Conservation (phyloP, 2,888 invertebrate genomes). For the Octodonta nipae region DNA sequence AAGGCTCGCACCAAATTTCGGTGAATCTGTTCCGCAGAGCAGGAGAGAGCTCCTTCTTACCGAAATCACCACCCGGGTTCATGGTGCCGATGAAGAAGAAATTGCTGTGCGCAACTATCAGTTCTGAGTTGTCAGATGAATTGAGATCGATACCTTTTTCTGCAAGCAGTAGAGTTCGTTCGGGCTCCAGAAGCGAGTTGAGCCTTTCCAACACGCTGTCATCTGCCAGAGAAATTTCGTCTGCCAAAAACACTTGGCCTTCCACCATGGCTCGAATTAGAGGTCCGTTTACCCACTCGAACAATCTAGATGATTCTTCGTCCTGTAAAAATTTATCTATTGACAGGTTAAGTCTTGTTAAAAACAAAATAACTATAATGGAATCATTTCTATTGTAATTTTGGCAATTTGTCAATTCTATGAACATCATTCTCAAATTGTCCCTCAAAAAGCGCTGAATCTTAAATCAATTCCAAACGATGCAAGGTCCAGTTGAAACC, state of each 20-base stretch:
- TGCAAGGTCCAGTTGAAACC: no score
- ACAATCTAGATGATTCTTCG: slow-evolving; percentile 44
- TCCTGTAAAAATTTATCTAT: slow-evolving; percentile 15
- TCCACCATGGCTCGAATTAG: slow-evolving; percentile 78
- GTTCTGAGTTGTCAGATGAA: slow-evolving; percentile 38
- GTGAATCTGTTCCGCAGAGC: slow-evolving; percentile 94
- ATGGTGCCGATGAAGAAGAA: slow-evolving; percentile 95
- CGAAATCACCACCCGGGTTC: slow-evolving; percentile 99
- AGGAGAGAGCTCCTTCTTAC: slow-evolving; percentile 96
- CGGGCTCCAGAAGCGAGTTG: slow-evolving; percentile 90
- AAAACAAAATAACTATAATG: no score
- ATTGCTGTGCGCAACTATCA: slow-evolving; percentile 51
- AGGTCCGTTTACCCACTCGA: slow-evolving; percentile 97
- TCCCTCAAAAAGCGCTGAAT: no score
- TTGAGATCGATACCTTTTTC: slow-evolving; percentile 67
- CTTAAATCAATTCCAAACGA: no score
- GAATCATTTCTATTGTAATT: neutral
- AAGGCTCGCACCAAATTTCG: slow-evolving; percentile 92
- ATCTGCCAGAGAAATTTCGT: slow-evolving; percentile 97
- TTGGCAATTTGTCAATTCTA: no score
- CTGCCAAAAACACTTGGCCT: slow-evolving; percentile 83
- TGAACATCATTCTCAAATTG: no score
- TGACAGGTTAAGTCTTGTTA: no score
- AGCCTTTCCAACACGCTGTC: slow-evolving; percentile 94
- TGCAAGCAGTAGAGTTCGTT: slow-evolving; percentile 75